phyloP scores from a whole-genome alignment of 2,113 vertebrate species.

The Cebus imitator region DNA sequence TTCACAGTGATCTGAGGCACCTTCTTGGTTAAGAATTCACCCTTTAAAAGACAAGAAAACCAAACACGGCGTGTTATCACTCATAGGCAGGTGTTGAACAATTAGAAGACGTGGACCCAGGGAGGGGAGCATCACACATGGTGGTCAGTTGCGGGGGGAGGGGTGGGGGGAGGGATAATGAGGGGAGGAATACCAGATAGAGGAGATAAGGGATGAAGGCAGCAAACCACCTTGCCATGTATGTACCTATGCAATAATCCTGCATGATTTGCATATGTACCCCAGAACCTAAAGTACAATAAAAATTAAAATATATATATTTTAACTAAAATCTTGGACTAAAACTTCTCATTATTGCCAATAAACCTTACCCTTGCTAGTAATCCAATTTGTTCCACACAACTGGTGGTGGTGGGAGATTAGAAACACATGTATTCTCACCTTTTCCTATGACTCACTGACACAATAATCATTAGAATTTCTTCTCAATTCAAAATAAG shows the following conservation, averaged over 20 bases:
- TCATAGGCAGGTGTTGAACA: too few relatives aligned
- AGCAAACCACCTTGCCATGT: too few relatives aligned
- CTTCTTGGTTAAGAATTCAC: not conserved
- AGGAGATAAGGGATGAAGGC: too few relatives aligned
- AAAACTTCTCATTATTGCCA: not conserved
- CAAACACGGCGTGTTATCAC: too few relatives aligned
- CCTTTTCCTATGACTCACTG: not conserved
- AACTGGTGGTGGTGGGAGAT: not conserved
- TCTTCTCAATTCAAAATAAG: not conserved
- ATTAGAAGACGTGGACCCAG: too few relatives aligned
- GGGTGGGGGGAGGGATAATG: too few relatives aligned
- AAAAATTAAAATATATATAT: not conserved
- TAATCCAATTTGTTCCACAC: not conserved
- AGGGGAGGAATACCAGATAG: too few relatives aligned
- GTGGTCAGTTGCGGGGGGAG: too few relatives aligned
- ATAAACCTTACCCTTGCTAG: constrained; percentile 17
- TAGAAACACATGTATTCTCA: not conserved
- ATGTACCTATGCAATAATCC: too few relatives aligned
- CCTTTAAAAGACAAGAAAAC: not conserved
- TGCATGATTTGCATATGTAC: too few relatives aligned
- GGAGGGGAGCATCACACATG: too few relatives aligned
- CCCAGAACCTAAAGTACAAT: too few relatives aligned
- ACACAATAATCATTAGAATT: not conserved
- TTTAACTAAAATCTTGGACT: constrained; percentile 37
- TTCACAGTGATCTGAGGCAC: not conserved